Conservation (phyloP, 1,140 invertebrate genomes). For the Venturia canescens region DNA sequence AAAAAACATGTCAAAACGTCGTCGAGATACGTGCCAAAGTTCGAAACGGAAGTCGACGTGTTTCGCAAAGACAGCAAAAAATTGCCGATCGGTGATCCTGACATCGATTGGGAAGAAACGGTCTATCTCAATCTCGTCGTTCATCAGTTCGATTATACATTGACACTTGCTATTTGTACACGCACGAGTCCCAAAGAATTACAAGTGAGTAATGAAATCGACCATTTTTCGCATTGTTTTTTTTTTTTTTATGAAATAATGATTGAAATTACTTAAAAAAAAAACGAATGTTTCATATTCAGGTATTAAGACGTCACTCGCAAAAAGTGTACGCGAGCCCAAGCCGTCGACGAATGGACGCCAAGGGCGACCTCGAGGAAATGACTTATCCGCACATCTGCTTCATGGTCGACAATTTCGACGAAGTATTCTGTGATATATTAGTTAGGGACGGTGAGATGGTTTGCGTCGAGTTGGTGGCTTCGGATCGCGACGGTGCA, state of each 20-base stretch:
- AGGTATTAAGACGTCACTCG: slow-evolving; percentile 92
- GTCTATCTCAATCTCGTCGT: slow-evolving; percentile 99
- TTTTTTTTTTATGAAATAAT: no score
- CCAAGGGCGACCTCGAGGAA: slow-evolving; percentile 98
- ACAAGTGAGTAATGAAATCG: slow-evolving; percentile 85
- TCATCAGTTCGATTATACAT: slow-evolving; percentile 98
- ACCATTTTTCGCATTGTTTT: no score
- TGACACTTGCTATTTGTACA: slow-evolving; percentile 98
- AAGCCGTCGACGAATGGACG: slow-evolving; percentile 96
- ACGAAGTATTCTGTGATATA: slow-evolving; percentile 98
- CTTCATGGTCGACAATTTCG: slow-evolving; percentile 99
- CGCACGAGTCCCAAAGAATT: slow-evolving; percentile 97
- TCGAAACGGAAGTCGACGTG: slow-evolving; percentile 96
- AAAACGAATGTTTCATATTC: neutral
- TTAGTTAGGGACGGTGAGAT: slow-evolving; percentile 98
- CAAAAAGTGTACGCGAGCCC: slow-evolving; percentile 98
- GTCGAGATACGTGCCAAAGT: slow-evolving; percentile 90
- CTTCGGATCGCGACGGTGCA: slow-evolving; percentile 88
- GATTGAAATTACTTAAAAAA: no score
- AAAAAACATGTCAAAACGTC: slow-evolving; percentile 93
- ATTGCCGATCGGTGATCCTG: slow-evolving; percentile 94
- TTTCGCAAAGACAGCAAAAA: slow-evolving; percentile 98
- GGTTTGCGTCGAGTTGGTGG: slow-evolving; percentile 98
- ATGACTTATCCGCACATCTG: slow-evolving; percentile 99
- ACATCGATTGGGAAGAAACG: slow-evolving; percentile 99